These are phyloP conservation scores for Dryas iulia DNA, from an alignment of 1,140 invertebrate genomes.

Conservation along the genomic window DNA sequence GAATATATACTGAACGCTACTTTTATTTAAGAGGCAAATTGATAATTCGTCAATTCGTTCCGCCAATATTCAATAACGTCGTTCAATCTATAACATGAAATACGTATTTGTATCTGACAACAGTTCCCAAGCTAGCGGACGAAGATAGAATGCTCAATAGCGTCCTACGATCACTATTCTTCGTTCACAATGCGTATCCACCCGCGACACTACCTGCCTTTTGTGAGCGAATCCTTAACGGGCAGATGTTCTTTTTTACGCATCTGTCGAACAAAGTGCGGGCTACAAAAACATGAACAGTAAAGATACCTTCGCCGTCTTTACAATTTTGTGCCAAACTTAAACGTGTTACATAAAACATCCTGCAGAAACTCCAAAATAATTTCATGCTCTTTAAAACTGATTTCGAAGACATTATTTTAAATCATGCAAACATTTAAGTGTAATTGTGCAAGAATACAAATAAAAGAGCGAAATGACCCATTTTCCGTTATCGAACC, in stretches of 20 bases:
- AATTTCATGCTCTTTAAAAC: background rate
- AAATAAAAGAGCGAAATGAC: conserved; percentile 14
- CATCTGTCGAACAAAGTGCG: conserved; percentile 44
- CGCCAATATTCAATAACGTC: background rate
- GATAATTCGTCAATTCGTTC: background rate
- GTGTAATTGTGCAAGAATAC: background rate
- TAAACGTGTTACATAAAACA: conserved; percentile 6
- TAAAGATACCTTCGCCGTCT: conserved; percentile 31
- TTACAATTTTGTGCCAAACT: conserved; percentile 31
- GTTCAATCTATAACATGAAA: background rate
- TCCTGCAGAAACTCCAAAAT: background rate
- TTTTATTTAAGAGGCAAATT: background rate
- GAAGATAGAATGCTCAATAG: conserved; percentile 38
- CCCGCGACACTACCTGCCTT: conserved; percentile 52
- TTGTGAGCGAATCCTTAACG: conserved; percentile 48
- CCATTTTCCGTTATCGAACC: conserved; percentile 22
- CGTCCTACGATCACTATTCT: conserved; percentile 41
- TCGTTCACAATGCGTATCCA: conserved; percentile 36
- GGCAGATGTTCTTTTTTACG: conserved; percentile 53
- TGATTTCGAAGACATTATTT: background rate
- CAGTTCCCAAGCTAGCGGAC: conserved; percentile 8
- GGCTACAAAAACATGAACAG: conserved; percentile 41
- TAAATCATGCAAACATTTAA: background rate
- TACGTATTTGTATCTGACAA: conserved; percentile 8
- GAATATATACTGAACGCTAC: background rate